Evolutionary conservation across 2,888 invertebrate species (phyloP).

Genomic region (Pterobdella sp.): DNA sequence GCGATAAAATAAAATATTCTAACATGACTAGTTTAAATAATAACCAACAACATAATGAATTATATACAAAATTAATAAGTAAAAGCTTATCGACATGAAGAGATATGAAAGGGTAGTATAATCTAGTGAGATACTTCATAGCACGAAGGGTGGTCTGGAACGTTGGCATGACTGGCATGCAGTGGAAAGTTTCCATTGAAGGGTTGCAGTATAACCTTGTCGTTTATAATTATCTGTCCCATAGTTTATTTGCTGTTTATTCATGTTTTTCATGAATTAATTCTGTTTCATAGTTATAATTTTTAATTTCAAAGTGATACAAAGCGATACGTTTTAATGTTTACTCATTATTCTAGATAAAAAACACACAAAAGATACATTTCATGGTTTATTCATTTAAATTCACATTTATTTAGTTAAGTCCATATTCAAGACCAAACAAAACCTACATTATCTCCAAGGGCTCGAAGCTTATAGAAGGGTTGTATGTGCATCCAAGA

Average conservation of each 20-base stretch:
- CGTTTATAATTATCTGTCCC: slow-evolving; percentile 71
- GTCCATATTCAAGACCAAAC: no score
- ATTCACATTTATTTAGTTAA: no score
- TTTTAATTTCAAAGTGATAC: no score
- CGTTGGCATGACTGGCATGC: slow-evolving; percentile 66
- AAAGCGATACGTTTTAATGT: no score
- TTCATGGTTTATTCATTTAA: no score
- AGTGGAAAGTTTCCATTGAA: slow-evolving; percentile 75
- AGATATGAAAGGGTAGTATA: background rate
- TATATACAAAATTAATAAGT: background rate
- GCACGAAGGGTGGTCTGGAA: slow-evolving; percentile 87
- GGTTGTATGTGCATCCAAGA: slow-evolving; percentile 98
- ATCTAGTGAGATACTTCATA: slow-evolving; percentile 65
- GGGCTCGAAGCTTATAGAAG: slow-evolving; percentile 84
- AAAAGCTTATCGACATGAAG: background rate
- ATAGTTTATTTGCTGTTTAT: background rate
- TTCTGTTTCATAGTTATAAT: no score
- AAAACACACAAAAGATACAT: no score
- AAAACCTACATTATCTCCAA: slow-evolving; percentile 77
- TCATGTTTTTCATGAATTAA: no score
- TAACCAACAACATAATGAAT: background rate
- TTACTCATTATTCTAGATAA: no score
- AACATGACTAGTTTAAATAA: no score
- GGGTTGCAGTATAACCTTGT: slow-evolving; percentile 93
- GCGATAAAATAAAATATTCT: no score